Evolutionary conservation across 2,113 vertebrate genomes (phyloP).

Genomic region (Aythya baeri): DNA sequence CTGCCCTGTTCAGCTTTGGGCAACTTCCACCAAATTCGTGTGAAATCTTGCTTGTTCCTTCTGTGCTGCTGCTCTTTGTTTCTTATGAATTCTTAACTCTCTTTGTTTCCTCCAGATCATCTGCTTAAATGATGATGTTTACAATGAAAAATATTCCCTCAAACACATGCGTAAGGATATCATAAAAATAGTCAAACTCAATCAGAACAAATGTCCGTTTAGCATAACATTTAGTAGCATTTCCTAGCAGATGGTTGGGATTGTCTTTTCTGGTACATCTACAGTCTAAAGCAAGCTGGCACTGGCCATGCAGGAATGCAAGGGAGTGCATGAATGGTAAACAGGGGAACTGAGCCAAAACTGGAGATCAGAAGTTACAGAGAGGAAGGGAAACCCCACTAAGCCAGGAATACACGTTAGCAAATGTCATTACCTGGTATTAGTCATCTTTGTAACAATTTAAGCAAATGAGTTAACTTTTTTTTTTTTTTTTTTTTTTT

Average conservation of each 20-base stretch:
- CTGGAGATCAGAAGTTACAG: neutral
- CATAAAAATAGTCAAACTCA: neutral
- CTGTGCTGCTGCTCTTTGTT: neutral
- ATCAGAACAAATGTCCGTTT: neutral
- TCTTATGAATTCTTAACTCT: neutral
- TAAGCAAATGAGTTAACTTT: neutral
- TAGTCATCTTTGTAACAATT: neutral
- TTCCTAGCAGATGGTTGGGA: neutral
- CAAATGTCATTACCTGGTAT: neutral
- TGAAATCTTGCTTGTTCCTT: neutral
- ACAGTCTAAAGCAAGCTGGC: neutral
- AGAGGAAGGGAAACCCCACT: neutral
- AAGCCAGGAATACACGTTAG: neutral
- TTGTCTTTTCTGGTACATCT: neutral
- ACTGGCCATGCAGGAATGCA: neutral
- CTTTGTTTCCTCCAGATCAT: neutral
- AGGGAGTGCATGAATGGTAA: neutral
- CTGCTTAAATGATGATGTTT: neutral
- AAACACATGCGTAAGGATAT: rapidly evolving
- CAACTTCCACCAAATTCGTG: neutral
- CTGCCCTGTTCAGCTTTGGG: neutral
- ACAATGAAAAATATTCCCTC: neutral
- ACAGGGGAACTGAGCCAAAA: neutral
- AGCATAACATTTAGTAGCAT: rapidly evolving
- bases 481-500: neutral